These are phyloP conservation scores for Alloscopus bannaensis DNA, from an alignment of 2,888 invertebrate species.

Conservation along the genomic window DNA sequence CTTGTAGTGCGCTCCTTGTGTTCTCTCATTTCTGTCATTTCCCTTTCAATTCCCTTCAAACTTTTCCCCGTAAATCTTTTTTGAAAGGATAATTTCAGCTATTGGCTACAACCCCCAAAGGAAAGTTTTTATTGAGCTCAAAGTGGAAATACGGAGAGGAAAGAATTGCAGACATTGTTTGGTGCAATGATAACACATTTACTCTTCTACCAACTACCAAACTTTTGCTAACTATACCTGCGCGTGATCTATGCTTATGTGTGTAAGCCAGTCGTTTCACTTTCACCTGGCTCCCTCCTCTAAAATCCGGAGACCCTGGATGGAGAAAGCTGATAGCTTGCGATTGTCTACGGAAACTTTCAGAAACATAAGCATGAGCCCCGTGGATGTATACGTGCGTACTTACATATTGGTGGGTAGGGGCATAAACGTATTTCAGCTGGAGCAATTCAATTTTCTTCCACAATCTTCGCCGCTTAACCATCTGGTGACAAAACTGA, in stretches of 20 bases:
- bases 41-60: conserved; percentile 69
- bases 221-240: conserved; percentile 1
- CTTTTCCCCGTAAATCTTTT: conserved; percentile 72
- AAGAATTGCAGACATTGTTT: conserved; percentile 54
- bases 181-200: conserved; percentile 47
- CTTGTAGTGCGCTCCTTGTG: conserved; percentile 19
- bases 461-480: background rate
- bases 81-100: conserved; percentile 72
- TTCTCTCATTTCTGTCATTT: conserved; percentile 66
- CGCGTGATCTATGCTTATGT: conserved; percentile 16
- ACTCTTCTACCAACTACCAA: background rate
- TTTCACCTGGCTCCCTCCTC: conserved; percentile 40
- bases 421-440: too few species aligned
- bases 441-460: conserved; percentile 25
- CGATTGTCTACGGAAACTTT: too few species aligned
- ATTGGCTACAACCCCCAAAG: conserved; percentile 57
- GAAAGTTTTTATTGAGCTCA: conserved; percentile 54
- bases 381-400: background rate
- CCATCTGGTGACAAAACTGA: conserved; percentile 4
- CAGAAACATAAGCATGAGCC: background rate
- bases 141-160: conserved; percentile 46
- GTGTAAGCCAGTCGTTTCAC: conserved; percentile 36
- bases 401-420: too few species aligned
- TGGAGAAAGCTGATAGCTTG: too few species aligned
- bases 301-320: too few species aligned